Conservation (phyloP, 2,888 invertebrate genomes). For the Automeris io region DNA sequence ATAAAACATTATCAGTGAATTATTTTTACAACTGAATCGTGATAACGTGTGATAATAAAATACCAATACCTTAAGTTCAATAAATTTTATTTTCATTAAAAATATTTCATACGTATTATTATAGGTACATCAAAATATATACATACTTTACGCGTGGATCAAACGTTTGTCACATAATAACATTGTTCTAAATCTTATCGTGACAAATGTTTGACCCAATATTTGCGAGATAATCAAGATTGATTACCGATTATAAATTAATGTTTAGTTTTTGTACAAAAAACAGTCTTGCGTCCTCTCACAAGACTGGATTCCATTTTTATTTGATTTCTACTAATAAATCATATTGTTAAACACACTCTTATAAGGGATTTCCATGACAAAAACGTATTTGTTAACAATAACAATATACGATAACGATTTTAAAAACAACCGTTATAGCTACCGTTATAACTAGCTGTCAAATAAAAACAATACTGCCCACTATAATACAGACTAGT, state of each 20-base stretch:
- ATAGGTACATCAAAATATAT: slow-evolving; percentile 26
- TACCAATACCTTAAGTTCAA: slow-evolving; percentile 21
- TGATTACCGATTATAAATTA: not conserved
- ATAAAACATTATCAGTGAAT: not conserved
- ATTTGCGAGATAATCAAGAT: not conserved
- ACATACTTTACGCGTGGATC: slow-evolving; percentile 14
- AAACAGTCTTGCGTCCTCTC: slow-evolving; percentile 58
- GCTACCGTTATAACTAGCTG: no score
- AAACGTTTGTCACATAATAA: slow-evolving; percentile 7
- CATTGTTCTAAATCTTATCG: not conserved
- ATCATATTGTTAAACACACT: no score
- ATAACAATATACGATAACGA: no score
- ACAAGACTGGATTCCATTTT: slow-evolving; percentile 32
- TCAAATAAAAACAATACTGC: no score
- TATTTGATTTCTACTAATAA: not conserved
- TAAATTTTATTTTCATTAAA: slow-evolving; percentile 23
- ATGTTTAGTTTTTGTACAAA: slow-evolving; percentile 6
- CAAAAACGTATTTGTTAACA: no score
- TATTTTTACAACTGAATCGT: not conserved
- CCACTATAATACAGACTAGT: no score
- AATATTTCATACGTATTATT: slow-evolving; percentile 15
- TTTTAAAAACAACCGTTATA: no score
- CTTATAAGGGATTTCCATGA: no score
- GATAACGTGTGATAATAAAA: slow-evolving; percentile 19
- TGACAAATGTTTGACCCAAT: slow-evolving; percentile 5